These are phyloP conservation scores for Varanus komodoensis DNA, from an alignment of 2,113 vertebrate genomes.

Conservation along the genomic window DNA sequence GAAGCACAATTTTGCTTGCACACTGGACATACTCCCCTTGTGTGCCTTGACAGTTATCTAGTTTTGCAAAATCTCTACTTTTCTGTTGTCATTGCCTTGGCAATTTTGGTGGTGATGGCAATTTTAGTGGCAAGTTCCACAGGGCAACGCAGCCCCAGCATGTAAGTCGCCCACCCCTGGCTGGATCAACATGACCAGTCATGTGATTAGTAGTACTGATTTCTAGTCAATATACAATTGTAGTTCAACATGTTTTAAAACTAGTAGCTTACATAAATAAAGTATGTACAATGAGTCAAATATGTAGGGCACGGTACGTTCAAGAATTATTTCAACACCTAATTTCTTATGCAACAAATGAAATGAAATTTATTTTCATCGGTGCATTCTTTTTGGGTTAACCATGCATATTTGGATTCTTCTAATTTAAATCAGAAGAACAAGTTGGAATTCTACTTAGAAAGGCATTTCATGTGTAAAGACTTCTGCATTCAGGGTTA, in stretches of 20 bases:
- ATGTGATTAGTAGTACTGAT: not conserved
- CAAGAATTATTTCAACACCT: not conserved
- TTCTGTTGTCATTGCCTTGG: too few relatives aligned
- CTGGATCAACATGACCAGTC: not conserved
- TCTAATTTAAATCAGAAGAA: conserved; percentile 6
- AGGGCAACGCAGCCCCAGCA: too few relatives aligned
- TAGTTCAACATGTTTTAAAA: not conserved
- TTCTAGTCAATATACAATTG: not conserved
- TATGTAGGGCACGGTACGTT: not conserved
- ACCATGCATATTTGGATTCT: not conserved
- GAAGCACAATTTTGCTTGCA: too few relatives aligned
- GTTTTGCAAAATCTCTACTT: too few relatives aligned
- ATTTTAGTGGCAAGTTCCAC: too few relatives aligned
- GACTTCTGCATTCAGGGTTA: not conserved
- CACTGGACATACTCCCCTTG: too few relatives aligned
- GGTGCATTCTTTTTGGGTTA: not conserved
- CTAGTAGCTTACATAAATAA: rapidly evolving
- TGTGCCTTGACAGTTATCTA: too few relatives aligned
- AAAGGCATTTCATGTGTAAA: conserved; percentile 15
- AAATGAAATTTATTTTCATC: not conserved
- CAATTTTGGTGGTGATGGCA: too few relatives aligned
- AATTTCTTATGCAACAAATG: not conserved
- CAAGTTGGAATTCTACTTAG: not conserved
- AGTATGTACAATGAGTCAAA: not conserved
- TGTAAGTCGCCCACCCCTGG: not conserved